Evolutionary conservation across 2,888 invertebrate species (phyloP), one percentile per base, ranked within the genome.

Genomic region (Lapara coniferarum): DNA sequence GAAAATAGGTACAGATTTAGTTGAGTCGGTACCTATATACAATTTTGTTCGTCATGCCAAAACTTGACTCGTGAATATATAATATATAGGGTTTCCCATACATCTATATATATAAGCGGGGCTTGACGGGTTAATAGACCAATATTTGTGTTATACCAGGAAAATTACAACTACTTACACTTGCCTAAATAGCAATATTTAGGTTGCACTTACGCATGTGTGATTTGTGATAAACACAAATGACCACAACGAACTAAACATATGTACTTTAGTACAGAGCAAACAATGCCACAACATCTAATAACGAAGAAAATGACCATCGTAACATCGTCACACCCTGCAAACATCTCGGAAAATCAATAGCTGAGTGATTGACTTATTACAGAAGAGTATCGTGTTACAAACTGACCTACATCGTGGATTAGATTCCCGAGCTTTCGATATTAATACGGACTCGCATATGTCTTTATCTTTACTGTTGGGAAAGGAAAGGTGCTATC

Each of bases 401-500:
- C 77, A 73, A 76, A 74, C 75, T 80, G 79, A 77, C 77, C 77
- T 74, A 77, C 73, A 74, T 76, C 67, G 16, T 19, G 16, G 44
- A 44, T 37, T 25, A 30, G 52, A 66, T 66, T 58, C 30, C 37
- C 37, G 37, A 13, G 57, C 57, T 49, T 63, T 59, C 59, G 44
- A 59, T 44, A 59, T 59, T 59, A 44, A 59, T 19, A 49, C 49
- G 49, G 13, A 46, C 19, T 13, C 59, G 59, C 59, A 16, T 59
- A 46, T 44, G 49, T 63, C 0, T 59, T 0, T 19, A 46, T 19
- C 19, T 63, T 49, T 63, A 19, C 19, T 16, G 16, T n/a, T 44
- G 10, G 4, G 44, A 25, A 63, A 49, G 63, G 14, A 63, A 63
- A 63, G 12, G 10, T 44, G 7, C 49, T 49, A 63, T 63, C 63